Evolutionary conservation across 2,888 invertebrate genomes (phyloP).

Genomic region (Netelia melanura): DNA sequence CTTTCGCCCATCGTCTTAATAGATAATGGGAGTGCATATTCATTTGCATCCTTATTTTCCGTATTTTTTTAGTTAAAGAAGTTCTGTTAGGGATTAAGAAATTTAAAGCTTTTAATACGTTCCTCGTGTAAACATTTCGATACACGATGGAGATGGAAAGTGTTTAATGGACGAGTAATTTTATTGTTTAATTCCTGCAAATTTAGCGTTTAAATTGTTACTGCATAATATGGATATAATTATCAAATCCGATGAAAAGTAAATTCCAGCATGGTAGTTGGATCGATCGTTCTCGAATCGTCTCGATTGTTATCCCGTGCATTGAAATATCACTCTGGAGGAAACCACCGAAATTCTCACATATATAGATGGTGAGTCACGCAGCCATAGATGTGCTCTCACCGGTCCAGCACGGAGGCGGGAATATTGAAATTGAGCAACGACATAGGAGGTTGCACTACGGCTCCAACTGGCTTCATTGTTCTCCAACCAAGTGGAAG

Average conservation of each 20-base stretch:
- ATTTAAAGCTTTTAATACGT: background rate
- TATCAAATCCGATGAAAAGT: background rate
- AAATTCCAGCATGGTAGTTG: background rate
- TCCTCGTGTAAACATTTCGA: background rate
- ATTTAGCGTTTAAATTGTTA: no score
- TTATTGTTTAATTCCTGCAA: no score
- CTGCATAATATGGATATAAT: background rate
- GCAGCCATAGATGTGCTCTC: no score
- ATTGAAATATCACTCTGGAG: background rate
- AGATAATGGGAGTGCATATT: background rate
- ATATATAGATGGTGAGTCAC: no score
- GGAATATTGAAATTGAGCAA: slow-evolving; percentile 55
- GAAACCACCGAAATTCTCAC: slow-evolving; percentile 15
- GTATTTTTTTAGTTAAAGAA: background rate
- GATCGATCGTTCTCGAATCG: slow-evolving; percentile 1
- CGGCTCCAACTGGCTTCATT: slow-evolving; percentile 57
- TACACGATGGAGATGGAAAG: background rate
- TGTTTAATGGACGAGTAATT: no score
- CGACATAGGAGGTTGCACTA: slow-evolving; percentile 23
- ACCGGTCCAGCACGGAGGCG: background rate
- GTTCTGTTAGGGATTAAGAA: background rate
- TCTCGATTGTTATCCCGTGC: slow-evolving; percentile 9
- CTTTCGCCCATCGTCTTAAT: background rate
- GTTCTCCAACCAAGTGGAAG: slow-evolving; percentile 52
- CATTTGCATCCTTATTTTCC: background rate